phyloP scores from a whole-genome alignment of 2,888 invertebrate genomes.

The Eudemis profundana region DNA sequence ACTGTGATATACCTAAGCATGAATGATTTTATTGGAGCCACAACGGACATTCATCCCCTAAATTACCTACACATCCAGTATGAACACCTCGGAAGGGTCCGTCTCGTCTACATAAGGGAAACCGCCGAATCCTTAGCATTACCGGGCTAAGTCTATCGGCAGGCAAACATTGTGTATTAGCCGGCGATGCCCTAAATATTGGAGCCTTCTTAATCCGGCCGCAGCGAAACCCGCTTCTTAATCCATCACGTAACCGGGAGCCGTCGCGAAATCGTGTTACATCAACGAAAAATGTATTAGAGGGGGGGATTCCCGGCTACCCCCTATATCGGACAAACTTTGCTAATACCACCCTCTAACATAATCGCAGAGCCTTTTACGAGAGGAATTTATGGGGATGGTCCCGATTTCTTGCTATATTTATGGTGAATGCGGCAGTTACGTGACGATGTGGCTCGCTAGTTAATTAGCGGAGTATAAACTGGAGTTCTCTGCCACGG shows the following conservation, averaged over 20 bases:
- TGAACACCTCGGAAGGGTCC: slow-evolving; percentile 41
- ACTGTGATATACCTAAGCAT: no score
- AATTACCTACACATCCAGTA: slow-evolving; percentile 41
- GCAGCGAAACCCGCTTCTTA: slow-evolving; percentile 80
- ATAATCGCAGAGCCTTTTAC: slow-evolving; percentile 85
- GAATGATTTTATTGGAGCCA: neutral
- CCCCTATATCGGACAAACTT: slow-evolving; percentile 84
- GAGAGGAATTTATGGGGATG: slow-evolving; percentile 85
- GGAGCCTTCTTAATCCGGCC: slow-evolving; percentile 78
- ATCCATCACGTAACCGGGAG: slow-evolving; percentile 86
- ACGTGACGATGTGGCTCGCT: slow-evolving; percentile 74
- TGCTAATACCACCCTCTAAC: slow-evolving; percentile 85
- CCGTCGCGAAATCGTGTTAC: slow-evolving; percentile 86
- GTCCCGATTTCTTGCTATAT: slow-evolving; percentile 84
- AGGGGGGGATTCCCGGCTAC: slow-evolving; percentile 62
- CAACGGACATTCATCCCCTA: slow-evolving; percentile 28
- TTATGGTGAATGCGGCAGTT: slow-evolving; percentile 80
- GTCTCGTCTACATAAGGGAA: slow-evolving; percentile 45
- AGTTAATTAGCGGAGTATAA: slow-evolving; percentile 79
- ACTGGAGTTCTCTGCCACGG: slow-evolving; percentile 48
- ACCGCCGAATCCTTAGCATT: slow-evolving; percentile 58
- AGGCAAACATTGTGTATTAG: slow-evolving; percentile 81
- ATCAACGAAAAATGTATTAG: slow-evolving; percentile 87
- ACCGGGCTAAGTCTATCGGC: slow-evolving; percentile 76
- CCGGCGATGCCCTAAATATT: slow-evolving; percentile 79